Conservation (phyloP, 2,797 vertebrate genomes). For the Sebastes hopkinsi region DNA sequence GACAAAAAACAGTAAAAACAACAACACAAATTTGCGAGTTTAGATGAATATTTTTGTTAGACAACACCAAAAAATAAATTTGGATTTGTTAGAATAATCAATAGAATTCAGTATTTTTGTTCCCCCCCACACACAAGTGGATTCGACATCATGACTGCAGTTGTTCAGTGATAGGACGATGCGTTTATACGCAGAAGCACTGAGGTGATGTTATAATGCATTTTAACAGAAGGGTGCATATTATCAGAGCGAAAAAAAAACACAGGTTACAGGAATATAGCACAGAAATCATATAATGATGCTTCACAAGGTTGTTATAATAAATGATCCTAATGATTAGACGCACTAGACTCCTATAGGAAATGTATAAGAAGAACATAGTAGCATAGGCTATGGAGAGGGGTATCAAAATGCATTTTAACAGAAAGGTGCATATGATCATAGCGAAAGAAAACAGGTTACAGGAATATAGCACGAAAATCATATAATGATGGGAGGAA, state of each 20-base stretch:
- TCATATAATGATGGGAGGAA: not conserved
- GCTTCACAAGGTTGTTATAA: no score
- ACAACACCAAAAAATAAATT: not conserved
- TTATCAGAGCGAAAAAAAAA: not conserved
- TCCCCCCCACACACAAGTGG: not conserved
- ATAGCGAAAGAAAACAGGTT: not conserved
- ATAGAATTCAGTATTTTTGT: not conserved
- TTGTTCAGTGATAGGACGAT: constrained; percentile 40
- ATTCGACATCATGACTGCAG: constrained; percentile 51
- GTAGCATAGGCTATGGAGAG: no score
- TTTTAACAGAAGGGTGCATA: not conserved
- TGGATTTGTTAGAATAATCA: not conserved
- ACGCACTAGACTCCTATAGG: no score
- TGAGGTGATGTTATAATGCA: constrained; percentile 14
- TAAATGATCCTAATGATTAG: no score
- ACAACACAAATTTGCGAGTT: not conserved
- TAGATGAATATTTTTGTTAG: not conserved
- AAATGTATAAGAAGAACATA: no score
- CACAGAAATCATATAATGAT: no score
- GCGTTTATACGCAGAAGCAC: constrained; percentile 52
- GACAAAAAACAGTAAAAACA: constrained; percentile 19
- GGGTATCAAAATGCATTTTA: not conserved
- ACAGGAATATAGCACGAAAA: not conserved
- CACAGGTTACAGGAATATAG: no score
- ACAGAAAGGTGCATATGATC: not conserved